Conservation (phyloP, 2,113 vertebrate genomes). For the Tenrec ecaudatus region DNA sequence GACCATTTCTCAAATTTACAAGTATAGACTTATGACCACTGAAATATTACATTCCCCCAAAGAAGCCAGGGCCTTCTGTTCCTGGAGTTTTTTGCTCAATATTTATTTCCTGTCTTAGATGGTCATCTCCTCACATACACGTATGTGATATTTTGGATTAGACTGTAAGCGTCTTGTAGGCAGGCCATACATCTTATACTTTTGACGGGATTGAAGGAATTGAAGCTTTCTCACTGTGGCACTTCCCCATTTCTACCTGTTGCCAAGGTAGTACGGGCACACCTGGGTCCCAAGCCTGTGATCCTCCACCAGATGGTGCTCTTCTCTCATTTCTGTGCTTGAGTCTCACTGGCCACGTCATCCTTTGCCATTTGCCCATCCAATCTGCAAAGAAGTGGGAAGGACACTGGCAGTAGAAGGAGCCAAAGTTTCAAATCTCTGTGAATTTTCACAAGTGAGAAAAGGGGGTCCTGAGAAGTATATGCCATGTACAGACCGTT, state of each 20-base stretch:
- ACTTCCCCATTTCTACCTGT: not conserved
- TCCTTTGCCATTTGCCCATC: slow-evolving; percentile 5
- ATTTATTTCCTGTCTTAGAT: slow-evolving; percentile 20
- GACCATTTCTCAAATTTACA: slow-evolving; percentile 7
- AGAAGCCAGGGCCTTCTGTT: not conserved
- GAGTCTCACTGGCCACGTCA: not conserved
- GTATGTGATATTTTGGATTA: slow-evolving; percentile 12
- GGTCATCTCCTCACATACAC: not conserved
- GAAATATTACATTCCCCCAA: not conserved
- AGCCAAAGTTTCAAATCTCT: not conserved
- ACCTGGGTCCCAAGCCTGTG: slow-evolving; percentile 45
- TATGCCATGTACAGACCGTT: not conserved
- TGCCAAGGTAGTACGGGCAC: not conserved
- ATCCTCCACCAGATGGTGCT: slow-evolving; percentile 74
- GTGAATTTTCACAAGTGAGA: slow-evolving; percentile 45
- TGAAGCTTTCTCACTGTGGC: not conserved
- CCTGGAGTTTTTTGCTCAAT: not conserved
- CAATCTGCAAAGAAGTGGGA: slow-evolving; percentile 2
- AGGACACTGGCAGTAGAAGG: not conserved
- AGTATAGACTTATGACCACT: slow-evolving; percentile 15
- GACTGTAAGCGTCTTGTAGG: slow-evolving; percentile 62
- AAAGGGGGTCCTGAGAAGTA: slow-evolving; percentile 6
- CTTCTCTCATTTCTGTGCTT: slow-evolving; percentile 66
- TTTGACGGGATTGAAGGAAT: slow-evolving; percentile 7
- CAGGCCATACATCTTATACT: not conserved